Base-by-base conservation (phyloP, 2,113 vertebrate genomes). In the Acanthisitta chloris region DNA sequence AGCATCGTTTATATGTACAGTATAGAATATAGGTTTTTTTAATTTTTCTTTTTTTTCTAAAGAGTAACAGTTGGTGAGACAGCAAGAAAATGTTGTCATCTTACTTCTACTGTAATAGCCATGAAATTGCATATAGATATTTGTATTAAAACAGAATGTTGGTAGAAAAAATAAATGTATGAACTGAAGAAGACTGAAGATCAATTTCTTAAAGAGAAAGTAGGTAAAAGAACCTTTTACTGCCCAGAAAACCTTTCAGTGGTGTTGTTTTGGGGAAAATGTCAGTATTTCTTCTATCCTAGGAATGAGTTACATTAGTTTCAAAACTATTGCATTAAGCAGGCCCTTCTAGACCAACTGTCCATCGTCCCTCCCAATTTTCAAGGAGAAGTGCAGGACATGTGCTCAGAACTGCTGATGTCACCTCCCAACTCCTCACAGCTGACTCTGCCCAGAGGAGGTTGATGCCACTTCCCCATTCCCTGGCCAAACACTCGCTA, bases 371-470 rank as follows among this genome's bases (percentile, higher is more conserved):
- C 86, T 80, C 65, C 10, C 9, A 5, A 58, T 89, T 89, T 94
- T 94, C 94, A 96, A 96, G 96, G 94, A 96, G 95, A 97, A 90
- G 89, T 87, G 52, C 91, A 96, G 97, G 96, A 86, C 94, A 71
- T 18, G 51, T 88, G 72, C 94, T 96, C 71, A 90, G 78, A 97
- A 83, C 82, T 98, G 71, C 90, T 48, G 20, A 78, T 97, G 94
- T 96, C 87, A 82, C 88, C 80, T 64, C 33, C 88, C 8, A 26
- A 25, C 70, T 97, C 90, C 92, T 97, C 49, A 24, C 49, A 43
- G 15, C 69, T 73, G 61, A 43, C 43, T 42, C 40, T 55, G 24
- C 71, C 58, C 19, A 4, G 28, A 48, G 24, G n/a, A 42, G 42
- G 18, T 25, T n/a, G 45, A 33, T 45, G 62, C 0, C 4, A 13